These are phyloP conservation scores for Uria lomvia DNA, from an alignment of 2,113 vertebrate genomes.

Conservation along the genomic window DNA sequence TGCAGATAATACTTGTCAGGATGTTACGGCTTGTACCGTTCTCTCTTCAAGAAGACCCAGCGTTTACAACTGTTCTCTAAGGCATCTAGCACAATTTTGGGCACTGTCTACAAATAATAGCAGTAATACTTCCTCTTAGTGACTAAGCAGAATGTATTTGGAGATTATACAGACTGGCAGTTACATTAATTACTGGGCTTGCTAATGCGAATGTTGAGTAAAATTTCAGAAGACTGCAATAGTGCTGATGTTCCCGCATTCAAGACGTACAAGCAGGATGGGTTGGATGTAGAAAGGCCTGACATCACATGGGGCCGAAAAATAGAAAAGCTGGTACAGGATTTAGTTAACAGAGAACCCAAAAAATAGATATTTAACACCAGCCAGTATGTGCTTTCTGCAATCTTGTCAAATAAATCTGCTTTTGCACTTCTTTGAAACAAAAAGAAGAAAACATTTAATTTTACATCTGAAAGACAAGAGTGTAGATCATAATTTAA, in stretches of 20 bases:
- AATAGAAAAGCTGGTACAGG: neutral
- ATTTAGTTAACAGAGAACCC: neutral
- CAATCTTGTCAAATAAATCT: neutral
- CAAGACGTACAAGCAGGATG: neutral
- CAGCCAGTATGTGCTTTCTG: neutral
- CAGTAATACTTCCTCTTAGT: neutral
- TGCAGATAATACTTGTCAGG: neutral
- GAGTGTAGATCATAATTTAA: neutral
- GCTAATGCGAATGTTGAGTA: neutral
- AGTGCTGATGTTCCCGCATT: neutral
- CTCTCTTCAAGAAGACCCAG: neutral
- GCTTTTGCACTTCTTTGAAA: neutral
- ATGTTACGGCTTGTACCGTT: neutral
- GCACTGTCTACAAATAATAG: neutral
- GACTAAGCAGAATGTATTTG: slow-evolving; percentile 49
- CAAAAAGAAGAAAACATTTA: neutral
- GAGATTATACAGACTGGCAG: neutral
- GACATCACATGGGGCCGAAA: neutral
- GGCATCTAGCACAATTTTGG: neutral
- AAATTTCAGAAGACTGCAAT: neutral
- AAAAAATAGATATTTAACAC: neutral
- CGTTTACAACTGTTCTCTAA: neutral
- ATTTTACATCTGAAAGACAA: neutral
- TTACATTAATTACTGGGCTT: neutral
- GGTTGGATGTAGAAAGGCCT: neutral